Evolutionary conservation across 2,797 vertebrate species (phyloP).

Genomic region (Lithobates pipiens): DNA sequence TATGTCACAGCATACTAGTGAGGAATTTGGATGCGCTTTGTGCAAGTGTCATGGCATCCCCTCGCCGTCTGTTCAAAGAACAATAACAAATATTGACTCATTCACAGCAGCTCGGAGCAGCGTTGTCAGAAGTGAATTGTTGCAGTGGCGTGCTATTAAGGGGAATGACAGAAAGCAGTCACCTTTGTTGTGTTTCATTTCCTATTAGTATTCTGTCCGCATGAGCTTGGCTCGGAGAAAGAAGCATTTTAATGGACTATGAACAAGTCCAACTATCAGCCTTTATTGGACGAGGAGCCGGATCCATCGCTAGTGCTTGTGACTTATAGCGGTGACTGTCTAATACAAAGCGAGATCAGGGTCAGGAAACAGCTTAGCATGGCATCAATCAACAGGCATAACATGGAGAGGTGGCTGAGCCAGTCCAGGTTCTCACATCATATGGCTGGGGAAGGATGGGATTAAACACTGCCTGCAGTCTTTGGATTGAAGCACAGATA

Average conservation of each 20-base stretch:
- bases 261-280: conserved; percentile 60
- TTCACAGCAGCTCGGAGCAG: neutral
- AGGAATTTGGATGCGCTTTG: neutral
- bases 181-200: conserved; percentile 10
- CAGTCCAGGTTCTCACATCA: conserved; percentile 11
- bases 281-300: neutral
- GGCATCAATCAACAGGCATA: conserved; percentile 45
- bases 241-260: conserved; percentile 55
- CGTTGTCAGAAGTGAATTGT: conserved; percentile 1
- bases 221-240: conserved; percentile 30
- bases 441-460: neutral
- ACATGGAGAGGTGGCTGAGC: neutral
- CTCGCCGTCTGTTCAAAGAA: conserved; percentile 37
- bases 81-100: neutral
- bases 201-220: conserved; percentile 57
- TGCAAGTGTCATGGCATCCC: neutral
- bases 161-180: conserved; percentile 9
- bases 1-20: neutral
- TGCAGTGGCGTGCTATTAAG: neutral
- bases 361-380: conserved; percentile 53
- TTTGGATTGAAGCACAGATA: neutral
- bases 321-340: conserved; percentile 20
- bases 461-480: neutral
- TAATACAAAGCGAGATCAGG: neutral
- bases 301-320: conserved; percentile 2